Evolutionary conservation across 2,113 vertebrate species (phyloP).

Genomic region (Aix galericulata): DNA sequence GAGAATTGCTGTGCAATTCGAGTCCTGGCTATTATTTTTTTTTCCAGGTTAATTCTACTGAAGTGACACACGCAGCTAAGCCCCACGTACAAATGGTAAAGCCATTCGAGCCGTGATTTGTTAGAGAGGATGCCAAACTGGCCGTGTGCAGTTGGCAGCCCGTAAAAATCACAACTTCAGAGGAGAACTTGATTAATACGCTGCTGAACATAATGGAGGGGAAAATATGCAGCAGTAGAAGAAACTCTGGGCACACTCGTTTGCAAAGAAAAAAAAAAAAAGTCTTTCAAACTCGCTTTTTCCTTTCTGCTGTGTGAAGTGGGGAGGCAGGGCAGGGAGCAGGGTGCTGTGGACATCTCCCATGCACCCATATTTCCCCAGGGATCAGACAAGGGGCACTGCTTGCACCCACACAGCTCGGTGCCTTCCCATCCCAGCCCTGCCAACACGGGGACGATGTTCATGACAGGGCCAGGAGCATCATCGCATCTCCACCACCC

Average conservation of each 20-base stretch:
- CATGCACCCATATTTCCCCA: accelerated
- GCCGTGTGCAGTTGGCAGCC: constrained; percentile 15
- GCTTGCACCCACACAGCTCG: accelerated
- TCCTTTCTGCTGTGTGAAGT: background rate
- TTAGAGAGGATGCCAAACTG: constrained; percentile 16
- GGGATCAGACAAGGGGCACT: background rate
- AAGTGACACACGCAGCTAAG: background rate
- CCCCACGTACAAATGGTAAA: constrained; percentile 31
- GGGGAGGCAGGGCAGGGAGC: background rate
- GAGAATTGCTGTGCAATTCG: too few relatives aligned
- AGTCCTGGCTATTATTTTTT: background rate
- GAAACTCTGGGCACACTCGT: background rate
- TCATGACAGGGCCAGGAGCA: too few relatives aligned
- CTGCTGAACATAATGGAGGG: background rate
- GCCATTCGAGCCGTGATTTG: background rate
- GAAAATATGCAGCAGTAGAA: background rate
- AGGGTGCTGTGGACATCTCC: background rate
- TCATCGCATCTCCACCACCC: background rate
- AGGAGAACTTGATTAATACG: background rate
- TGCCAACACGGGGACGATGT: background rate
- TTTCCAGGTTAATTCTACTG: background rate
- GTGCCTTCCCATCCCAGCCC: too few relatives aligned
- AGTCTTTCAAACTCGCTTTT: background rate
- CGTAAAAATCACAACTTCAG: background rate
- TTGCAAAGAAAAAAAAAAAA: background rate